Base-by-base conservation (phyloP, 1,140 invertebrate species). In the Cherax quadricarinatus region DNA sequence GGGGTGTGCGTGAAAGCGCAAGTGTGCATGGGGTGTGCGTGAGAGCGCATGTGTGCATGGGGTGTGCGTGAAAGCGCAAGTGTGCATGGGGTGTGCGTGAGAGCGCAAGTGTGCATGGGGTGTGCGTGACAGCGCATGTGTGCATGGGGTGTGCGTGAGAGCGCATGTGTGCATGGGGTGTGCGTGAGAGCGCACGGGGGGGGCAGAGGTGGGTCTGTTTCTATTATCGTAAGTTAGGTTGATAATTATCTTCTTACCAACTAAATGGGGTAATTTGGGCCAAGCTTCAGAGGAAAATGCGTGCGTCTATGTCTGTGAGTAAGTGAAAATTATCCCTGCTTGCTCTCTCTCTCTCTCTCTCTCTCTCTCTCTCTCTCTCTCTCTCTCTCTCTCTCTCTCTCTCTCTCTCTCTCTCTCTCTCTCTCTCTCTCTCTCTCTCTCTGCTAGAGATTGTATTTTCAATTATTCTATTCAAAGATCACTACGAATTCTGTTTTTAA, bases 361-460 rank as follows among this genome's bases (percentile, higher is more conserved):
- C 53, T 57, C 9, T 57, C 9, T 14, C 14, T 57, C 53, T 57
- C 53, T 57, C 9, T 7, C 53, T 57, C 9, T 57, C 53, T 57
- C 9, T 57, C 30, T 57, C 4, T 57, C 53, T 57, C 9, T 57
- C 14, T 57, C 53, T 14, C 9, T 57, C 53, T 14, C 9, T 57
- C 53, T 14, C 9, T 14, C 53, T 57, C 53, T 9, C 9, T 57
- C 9, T 57, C 53, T 57, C 30, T 62, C 30, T 62, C 57, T 70
- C 83, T 66, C 9, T 85, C 83, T 70, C 49, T 82, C 49, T 53
- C 0, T 21, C 80, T 82, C 80, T 57, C 49, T 53, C 49, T 82
- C 48, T 82, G 18, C 21, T 10, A 21, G 79, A 21, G 21, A 49
- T 81, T 21, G 49, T 21, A 16, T 66, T 30, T 73, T 48, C 53